Evolutionary conservation across 2,113 vertebrate species (phyloP).

Genomic region (Callithrix jacchus): DNA sequence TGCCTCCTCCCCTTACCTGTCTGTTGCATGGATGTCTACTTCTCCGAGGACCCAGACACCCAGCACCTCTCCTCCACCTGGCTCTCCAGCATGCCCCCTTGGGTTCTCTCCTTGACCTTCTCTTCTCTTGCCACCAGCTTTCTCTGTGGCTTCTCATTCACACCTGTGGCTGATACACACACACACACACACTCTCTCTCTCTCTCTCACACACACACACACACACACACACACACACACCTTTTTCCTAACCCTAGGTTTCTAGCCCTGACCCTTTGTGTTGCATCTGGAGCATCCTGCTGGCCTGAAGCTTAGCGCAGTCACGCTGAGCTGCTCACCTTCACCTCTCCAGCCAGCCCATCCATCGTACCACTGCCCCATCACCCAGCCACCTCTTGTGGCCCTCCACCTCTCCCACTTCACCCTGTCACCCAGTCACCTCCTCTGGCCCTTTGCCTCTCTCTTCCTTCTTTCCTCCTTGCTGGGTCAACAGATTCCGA

Average conservation of each 20-base stretch:
- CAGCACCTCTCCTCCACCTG: rapidly evolving
- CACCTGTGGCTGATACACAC: no score
- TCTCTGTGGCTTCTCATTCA: neutral
- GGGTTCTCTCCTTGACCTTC: neutral
- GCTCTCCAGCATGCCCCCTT: neutral
- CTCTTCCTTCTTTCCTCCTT: neutral
- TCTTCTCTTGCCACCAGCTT: neutral
- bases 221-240: no score
- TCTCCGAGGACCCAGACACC: neutral
- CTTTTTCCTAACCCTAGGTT: neutral
- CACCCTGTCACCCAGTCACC: no score
- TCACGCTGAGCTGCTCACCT: rapidly evolving
- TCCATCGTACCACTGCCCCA: neutral
- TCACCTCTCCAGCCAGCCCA: rapidly evolving
- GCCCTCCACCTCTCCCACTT: neutral
- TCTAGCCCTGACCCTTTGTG: neutral
- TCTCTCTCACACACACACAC: no score
- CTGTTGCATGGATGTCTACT: neutral
- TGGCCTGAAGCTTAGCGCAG: neutral
- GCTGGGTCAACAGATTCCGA: neutral
- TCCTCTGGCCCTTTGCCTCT: no score
- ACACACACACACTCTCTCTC: no score
- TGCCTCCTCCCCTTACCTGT: neutral
- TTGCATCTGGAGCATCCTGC: neutral
- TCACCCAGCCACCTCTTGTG: no score